Conservation (phyloP, 2,888 invertebrate species). For the Cinara cedri region DNA sequence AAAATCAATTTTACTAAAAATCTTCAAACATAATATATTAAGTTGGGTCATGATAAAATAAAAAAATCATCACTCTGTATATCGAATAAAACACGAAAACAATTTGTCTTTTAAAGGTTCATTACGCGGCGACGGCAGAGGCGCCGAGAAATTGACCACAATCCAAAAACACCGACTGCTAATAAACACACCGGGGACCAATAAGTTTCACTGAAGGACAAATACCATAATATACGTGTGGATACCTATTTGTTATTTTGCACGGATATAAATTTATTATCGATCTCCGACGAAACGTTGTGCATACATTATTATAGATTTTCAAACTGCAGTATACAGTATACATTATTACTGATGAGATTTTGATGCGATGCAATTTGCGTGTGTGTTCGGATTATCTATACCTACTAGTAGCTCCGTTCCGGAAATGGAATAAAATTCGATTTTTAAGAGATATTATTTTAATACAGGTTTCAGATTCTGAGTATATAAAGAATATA, state of each 20-base stretch:
- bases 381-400: too few species aligned
- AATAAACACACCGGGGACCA: conserved; percentile 50
- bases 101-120: conserved; percentile 37
- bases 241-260: background rate
- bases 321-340: background rate
- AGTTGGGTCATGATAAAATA: background rate
- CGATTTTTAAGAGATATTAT: too few species aligned
- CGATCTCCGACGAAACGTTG: background rate
- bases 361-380: too few species aligned
- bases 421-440: too few species aligned
- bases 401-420: too few species aligned
- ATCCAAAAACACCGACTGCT: conserved; percentile 46
- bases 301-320: background rate
- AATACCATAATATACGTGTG: background rate
- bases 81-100: conserved; percentile 34
- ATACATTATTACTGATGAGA: too few species aligned
- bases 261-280: conserved; percentile 18
- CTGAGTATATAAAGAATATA: too few species aligned
- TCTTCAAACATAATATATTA: too few species aligned
- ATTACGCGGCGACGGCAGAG: background rate
- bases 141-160: conserved; percentile 43
- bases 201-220: conserved; percentile 37
- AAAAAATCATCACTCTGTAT: too few species aligned
- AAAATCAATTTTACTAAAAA: too few species aligned
- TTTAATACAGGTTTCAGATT: too few species aligned